Base-by-base conservation (phyloP, 2,113 vertebrate species). In the Phylloscopus trochilus region DNA sequence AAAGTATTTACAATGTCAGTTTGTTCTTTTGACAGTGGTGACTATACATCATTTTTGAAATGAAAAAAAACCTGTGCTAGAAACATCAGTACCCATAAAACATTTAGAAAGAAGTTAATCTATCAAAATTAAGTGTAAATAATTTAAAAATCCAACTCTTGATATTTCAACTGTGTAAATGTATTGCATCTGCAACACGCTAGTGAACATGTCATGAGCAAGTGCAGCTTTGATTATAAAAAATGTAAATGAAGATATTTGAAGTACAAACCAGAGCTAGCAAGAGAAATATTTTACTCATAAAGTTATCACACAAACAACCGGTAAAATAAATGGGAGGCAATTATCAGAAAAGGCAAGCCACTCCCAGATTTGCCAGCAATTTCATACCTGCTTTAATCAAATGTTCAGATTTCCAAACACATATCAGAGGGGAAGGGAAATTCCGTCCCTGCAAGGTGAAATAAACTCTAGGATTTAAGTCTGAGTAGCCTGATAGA, bases 51-150 rank as follows among this genome's bases (percentile, higher is more conserved):
- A 27, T 72, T 90, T 95, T 74, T 77, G 7, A 90, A 85, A 83
- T 59, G 0, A 47, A 62, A 35, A 53, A 68, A 68, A 46, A 64
- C 2, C 69, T 27, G 23, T 6, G 0, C 49, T 82, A 37, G n/a
- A 89, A 94, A 84, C 73, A 92, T 88, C 83, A 93, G 90, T 81
- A 84, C 31, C 44, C 37, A 58, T 94, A 93, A 93, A 95, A 90
- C 92, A 89, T 97, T 89, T 89, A 92, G 83, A 91, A 91, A 80
- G 35, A 85, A 92, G 92, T 97, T 96, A 93, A 96, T 96, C 77
- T 95, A 89, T 96, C 88, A 93, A 79, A 82, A 81, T 87, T 87
- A 74, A 91, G 53, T 44, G 33, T 86, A 92, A 96, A 87, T 92
- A 90, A 83, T 93, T 92, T 78, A 83, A 93, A 93, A 94, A 72